phyloP scores from a whole-genome alignment of 1,140 invertebrate species.

The Drosophila bipectinata region DNA sequence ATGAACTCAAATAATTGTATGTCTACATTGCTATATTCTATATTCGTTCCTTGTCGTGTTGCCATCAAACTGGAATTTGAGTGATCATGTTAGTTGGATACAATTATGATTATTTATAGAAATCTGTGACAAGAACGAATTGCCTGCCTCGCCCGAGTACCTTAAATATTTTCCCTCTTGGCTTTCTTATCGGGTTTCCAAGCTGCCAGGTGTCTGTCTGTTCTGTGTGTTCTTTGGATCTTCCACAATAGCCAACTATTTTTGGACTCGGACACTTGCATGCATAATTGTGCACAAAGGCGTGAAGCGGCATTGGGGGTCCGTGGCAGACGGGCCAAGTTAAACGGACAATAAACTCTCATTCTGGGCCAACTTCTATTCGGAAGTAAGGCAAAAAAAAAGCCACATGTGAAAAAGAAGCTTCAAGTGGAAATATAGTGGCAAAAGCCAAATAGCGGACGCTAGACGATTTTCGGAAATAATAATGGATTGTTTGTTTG shows the following conservation, averaged over 20 bases:
- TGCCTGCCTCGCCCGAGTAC: conserved; percentile 15
- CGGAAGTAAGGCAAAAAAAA: conserved; percentile 47
- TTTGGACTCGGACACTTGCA: conserved; percentile 74
- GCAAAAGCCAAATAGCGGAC: conserved; percentile 37
- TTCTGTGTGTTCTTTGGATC: conserved; percentile 10
- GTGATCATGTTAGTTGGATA: conserved; percentile 4
- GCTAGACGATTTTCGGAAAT: conserved; percentile 59
- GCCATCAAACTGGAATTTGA: neutral
- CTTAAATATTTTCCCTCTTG: conserved; percentile 5
- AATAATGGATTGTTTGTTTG: conserved; percentile 58
- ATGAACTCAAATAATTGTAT: neutral
- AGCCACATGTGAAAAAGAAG: neutral
- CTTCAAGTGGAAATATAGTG: conserved; percentile 9
- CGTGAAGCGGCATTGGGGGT: conserved; percentile 51
- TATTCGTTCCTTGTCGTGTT: neutral
- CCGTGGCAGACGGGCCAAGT: conserved; percentile 21
- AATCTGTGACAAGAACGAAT: conserved; percentile 30
- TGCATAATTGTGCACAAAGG: conserved; percentile 80
- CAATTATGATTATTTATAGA: conserved; percentile 17
- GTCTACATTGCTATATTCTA: too few relatives aligned
- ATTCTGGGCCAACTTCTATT: conserved; percentile 67
- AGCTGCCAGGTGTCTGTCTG: conserved; percentile 18
- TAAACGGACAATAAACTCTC: conserved; percentile 72
- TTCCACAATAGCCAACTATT: conserved; percentile 68
- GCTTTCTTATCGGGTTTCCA: conserved; percentile 11